Base-by-base conservation (phyloP, 2,113 vertebrate genomes). In the Cinclus cinclus region DNA sequence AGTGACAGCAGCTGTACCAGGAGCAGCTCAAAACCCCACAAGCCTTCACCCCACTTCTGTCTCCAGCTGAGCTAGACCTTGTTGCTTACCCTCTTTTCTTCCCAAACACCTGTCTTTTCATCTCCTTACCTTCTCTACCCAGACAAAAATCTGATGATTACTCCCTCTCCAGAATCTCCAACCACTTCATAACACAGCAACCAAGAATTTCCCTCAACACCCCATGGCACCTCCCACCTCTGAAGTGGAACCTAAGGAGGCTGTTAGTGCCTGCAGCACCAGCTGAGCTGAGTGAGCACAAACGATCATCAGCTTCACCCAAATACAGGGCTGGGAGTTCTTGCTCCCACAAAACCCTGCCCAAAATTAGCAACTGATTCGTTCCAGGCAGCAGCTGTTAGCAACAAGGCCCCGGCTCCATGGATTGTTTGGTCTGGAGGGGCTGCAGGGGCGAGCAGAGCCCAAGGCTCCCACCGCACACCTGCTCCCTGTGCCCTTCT, bases 371-470 rank as follows among this genome's bases (percentile, higher is more conserved):
- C 31, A 10, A 4, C 12, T 15, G 33, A 50, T 37, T 35, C 39
- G 37, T 84, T 39, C 42, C 13, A 50, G 41, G 59, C 42, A 71
- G 23, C 62, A 92, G 44, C 13, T 85, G 63, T 19, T 8, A 21
- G 17, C 55, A 46, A 2, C 27, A 16, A 15, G 39, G 49, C 33
- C 25, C 0, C 0, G 0, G 33, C 47, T 58, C 22, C 7, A 5
- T 4, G 30, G 24, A 12, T 15, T 0, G 31, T 39, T 14, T 8
- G 33, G 8, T 46, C 28, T 74, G 42, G 5, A n/a, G 27, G n/a
- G 27, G 10, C 17, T 37, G 33, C 23, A 24, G 35, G 8, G 16
- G 2, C 37, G 56, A 37, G 62, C 24, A 6, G n/a, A 71, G 42
- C 15, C 25, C 42, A 7, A 16, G 65, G 56, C 18, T 49, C 23